Conservation (phyloP, 2,113 vertebrate genomes). For the Pterocles burchelli region DNA sequence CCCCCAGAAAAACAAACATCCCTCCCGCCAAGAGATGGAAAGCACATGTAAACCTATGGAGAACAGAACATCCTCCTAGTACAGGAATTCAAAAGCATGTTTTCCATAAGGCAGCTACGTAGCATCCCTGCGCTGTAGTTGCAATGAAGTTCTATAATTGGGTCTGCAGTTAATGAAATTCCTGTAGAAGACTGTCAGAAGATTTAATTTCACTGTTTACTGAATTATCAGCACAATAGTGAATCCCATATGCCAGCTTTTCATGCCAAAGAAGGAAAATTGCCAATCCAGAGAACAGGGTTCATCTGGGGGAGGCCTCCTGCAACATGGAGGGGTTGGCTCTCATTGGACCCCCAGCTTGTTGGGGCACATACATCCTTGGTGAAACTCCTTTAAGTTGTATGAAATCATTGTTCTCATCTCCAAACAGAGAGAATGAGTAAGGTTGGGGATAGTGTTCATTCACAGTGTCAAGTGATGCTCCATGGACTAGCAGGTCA, state of each 20-base stretch:
- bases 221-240: not conserved
- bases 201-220: constrained; percentile 56
- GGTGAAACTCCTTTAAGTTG: not conserved
- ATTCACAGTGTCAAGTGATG: not conserved
- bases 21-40: not conserved
- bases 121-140: not conserved
- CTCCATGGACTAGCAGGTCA: not conserved
- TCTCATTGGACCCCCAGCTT: not conserved
- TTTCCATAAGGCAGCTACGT: not conserved
- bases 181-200: constrained; percentile 32
- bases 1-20: not conserved
- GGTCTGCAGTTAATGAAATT: constrained; percentile 28
- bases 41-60: not conserved
- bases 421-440: not conserved
- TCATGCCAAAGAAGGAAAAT: constrained; percentile 32
- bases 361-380: not conserved
- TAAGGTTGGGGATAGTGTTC: not conserved
- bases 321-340: not conserved
- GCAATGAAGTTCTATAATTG: constrained; percentile 17
- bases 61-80: not conserved
- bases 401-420: not conserved
- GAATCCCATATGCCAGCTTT: not conserved
- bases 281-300: not conserved
- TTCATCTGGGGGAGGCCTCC: not conserved
- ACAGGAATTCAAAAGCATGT: not conserved